Evolutionary conservation across 2,797 vertebrate genomes (phyloP).

Genomic region (Lates japonicus): DNA sequence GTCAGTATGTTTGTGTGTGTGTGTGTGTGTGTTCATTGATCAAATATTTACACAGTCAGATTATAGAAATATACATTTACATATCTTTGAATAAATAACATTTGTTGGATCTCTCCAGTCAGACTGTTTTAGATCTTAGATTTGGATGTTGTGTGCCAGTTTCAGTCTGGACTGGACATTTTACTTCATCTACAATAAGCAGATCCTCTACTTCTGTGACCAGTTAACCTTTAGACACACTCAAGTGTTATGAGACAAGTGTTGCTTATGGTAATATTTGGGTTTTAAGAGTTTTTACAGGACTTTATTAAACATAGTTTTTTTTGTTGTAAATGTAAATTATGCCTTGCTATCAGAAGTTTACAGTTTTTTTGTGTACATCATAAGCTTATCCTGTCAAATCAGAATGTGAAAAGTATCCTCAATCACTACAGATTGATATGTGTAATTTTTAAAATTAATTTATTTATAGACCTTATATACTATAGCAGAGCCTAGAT

Average conservation of each 20-base stretch:
- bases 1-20: conserved; percentile 1
- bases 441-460: too few relatives aligned
- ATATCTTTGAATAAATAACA: conserved; percentile 78
- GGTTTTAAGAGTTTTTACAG: background rate
- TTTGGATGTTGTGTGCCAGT: background rate
- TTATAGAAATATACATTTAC: conserved; percentile 83
- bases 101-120: conserved; percentile 29
- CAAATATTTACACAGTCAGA: conserved; percentile 82
- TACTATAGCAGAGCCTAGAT: background rate
- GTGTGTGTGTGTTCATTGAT: conserved; percentile 67
- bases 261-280: background rate
- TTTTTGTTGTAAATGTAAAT: background rate
- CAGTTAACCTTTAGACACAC: background rate
- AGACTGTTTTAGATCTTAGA: conserved; percentile 48
- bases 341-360: too few relatives aligned
- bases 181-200: background rate
- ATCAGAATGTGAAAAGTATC: background rate
- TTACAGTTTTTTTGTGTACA: too few relatives aligned
- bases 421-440: too few relatives aligned
- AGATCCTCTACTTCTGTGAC: background rate
- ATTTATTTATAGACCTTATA: too few relatives aligned
- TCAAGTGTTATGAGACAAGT: background rate
- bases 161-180: conserved; percentile 14
- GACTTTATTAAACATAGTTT: too few relatives aligned
- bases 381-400: background rate